These are phyloP conservation scores for Cryptus armator DNA, from an alignment of 2,888 invertebrate species.

Conservation along the genomic window DNA sequence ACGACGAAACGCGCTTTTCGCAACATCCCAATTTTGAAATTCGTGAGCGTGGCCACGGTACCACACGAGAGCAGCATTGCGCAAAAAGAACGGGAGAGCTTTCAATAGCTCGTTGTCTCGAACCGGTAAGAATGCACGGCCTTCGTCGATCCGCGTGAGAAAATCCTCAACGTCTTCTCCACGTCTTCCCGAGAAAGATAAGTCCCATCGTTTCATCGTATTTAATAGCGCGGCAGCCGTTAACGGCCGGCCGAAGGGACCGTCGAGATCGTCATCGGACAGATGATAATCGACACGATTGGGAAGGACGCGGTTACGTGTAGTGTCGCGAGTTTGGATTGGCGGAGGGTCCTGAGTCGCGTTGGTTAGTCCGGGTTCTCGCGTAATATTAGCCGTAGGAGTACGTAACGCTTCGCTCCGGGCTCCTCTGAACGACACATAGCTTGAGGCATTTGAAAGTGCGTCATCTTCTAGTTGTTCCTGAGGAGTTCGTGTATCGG, in stretches of 20 bases:
- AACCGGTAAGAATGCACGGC: conserved; percentile 6
- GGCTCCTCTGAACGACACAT: too few species aligned
- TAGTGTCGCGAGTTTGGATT: neutral
- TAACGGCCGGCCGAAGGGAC: neutral
- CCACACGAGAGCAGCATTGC: conserved; percentile 9
- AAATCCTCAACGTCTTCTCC: conserved; percentile 40
- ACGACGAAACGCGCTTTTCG: conserved; percentile 22
- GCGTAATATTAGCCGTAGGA: neutral
- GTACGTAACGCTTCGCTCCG: too few species aligned
- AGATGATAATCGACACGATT: neutral
- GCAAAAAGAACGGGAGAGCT: conserved; percentile 24
- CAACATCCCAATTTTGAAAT: neutral
- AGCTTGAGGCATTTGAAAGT: too few species aligned
- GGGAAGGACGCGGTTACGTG: neutral
- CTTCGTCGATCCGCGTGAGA: conserved; percentile 44
- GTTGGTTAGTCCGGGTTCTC: neutral
- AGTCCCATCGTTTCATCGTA: conserved; percentile 22
- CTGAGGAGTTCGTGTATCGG: too few species aligned
- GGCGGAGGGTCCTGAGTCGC: neutral
- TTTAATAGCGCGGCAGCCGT: neutral
- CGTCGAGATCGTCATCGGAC: neutral
- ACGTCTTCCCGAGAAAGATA: conserved; percentile 30
- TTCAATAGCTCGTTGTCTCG: conserved; percentile 23
- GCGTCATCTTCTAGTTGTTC: too few species aligned
- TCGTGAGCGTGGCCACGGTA: conserved; percentile 22